Percentiles rank a stretch among this genome's conserved stretches.
These are phyloP conservation scores for Aeoliscus strigatus DNA, from an alignment of 2,797 vertebrate species.

Conservation along the genomic window DNA sequence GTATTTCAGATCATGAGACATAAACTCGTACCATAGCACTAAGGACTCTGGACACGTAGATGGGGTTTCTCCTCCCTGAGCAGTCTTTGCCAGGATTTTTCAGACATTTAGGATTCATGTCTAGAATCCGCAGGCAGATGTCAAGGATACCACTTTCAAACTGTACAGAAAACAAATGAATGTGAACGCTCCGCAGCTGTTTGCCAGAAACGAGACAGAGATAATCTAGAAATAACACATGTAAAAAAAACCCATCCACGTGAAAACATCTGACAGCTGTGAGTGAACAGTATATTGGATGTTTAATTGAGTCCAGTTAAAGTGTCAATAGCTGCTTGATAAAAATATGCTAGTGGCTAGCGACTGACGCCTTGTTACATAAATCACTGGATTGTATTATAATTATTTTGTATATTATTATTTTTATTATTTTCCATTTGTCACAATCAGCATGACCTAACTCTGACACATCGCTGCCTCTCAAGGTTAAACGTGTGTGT, in stretches of 20 bases:
- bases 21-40: constrained; percentile 85
- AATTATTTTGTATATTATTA: too few relatives aligned
- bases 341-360: neutral
- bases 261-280: constrained; percentile 12
- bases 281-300: neutral
- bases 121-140: constrained; percentile 81
- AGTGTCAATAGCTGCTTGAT: neutral
- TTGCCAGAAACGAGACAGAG: neutral
- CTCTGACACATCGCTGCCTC: constrained; percentile 3
- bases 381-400: constrained; percentile 3
- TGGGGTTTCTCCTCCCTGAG: constrained; percentile 82
- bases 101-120: constrained; percentile 85
- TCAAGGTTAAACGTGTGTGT: neutral
- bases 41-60: constrained; percentile 88
- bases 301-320: neutral
- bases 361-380: too few relatives aligned
- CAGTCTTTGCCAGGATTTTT: constrained; percentile 78
- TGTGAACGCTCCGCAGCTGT: neutral
- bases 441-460: constrained; percentile 2
- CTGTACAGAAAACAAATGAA: constrained; percentile 56
- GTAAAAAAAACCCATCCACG: neutral
- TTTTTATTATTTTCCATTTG: constrained; percentile 5
- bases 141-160: constrained; percentile 88
- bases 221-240: neutral
- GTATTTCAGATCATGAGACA: neutral